A percentile compares a stretch with the other conserved stretches of the same genome.
Conservation (phyloP, 2,113 vertebrate species). For the Gymnarchus niloticus region DNA sequence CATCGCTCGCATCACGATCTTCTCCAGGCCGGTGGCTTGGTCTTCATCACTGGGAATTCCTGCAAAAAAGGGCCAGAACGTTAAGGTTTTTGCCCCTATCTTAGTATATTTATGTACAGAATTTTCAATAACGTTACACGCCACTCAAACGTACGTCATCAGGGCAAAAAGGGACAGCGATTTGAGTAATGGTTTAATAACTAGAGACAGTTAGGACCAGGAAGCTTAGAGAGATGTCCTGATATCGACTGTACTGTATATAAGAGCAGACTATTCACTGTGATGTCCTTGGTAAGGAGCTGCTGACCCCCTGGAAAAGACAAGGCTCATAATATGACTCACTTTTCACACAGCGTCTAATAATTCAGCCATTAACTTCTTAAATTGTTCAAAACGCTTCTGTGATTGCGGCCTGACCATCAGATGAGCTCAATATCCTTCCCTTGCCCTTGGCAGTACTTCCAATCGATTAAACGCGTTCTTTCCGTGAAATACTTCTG, state of each 20-base stretch:
- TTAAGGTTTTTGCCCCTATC: neutral
- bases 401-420: neutral
- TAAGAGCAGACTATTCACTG: neutral
- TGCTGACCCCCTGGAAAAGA: too few relatives aligned
- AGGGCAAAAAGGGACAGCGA: neutral
- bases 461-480: conserved; percentile 3
- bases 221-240: neutral
- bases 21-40: conserved; percentile 78
- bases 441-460: conserved; percentile 32
- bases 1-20: conserved; percentile 60
- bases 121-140: neutral
- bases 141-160: neutral
- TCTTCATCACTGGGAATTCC: conserved; percentile 75
- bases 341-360: too few relatives aligned
- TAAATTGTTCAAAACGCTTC: neutral
- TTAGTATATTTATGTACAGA: neutral
- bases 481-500: neutral
- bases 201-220: neutral
- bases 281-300: neutral
- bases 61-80: conserved; percentile 33
- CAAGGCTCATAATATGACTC: too few relatives aligned
- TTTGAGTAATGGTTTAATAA: neutral
- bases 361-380: neutral
- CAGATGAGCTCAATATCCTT: neutral
- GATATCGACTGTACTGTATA: neutral